Evolutionary conservation across 2,888 invertebrate genomes (phyloP), one percentile per base, ranked within the genome.

Genomic region (Serripes groenlandicus): DNA sequence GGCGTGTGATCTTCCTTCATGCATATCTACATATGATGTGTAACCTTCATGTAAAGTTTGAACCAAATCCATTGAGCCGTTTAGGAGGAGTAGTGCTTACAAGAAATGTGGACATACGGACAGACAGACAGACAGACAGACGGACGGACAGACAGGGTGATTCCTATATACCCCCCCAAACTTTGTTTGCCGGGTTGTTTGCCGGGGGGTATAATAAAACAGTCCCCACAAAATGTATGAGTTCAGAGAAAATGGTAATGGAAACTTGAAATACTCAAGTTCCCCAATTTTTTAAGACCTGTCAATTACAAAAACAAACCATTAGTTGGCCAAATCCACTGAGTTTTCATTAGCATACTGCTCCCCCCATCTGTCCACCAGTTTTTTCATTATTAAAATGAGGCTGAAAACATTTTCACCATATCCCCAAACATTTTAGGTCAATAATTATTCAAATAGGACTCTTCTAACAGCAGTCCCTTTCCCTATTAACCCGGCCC

Each of bases 281-380:
- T 42, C 42, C 42, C 3, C 23, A 42, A 66, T 23, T 66, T 66
- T 42, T 15, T 56, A 54, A 23, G 15, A 30, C 11, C 58, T 71
- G 71, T 71, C 71, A 71, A 71, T 71, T 56, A 32, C 35, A 71
- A 30, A 56, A 54, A 71, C 56, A 56, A 71, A 56, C 35, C 71
- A 71, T 71, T 71, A 56, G 71, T 32, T 35, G 21, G 21, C 23
- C 5, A 71, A 58, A 71, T 56, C 71, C 71, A 54, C 71, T 35
- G 28, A n/a, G 42, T 35, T n/a, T 71, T 71, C 58, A 71, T 71
- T 71, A 56, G 34, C 71, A 71, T 71, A 71, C 35, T 7, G 54
- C 21, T 4, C 23, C 21, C 71, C 21, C 71, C 71, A 71, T 71
- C 71, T 71, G 71, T 54, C 56, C 35, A 71, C 18, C 23, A 34